Base-by-base conservation (phyloP, 2,888 invertebrate genomes). In the Uropetala carovei region DNA sequence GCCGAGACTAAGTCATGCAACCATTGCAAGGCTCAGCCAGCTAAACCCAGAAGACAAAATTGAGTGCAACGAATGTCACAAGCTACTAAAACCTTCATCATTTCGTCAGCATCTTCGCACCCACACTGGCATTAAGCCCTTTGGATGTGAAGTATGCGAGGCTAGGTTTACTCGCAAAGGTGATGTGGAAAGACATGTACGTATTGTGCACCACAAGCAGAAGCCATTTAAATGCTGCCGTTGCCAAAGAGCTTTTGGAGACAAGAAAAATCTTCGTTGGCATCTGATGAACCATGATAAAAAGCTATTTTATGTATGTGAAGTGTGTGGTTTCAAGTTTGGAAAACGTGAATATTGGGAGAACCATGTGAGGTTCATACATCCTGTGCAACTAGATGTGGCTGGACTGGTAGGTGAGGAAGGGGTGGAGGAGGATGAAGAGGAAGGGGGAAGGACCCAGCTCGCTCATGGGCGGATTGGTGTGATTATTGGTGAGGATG, bases 281-380 rank as follows among this genome's bases (percentile, higher is more conserved):
- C 94, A 94, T 92, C 92, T 94, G 11, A 93, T 93, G 92, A 94
- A 94, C 92, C 94, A 94, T 92, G 94, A 94, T 89, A 93, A 93
- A 92, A 93, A 93, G 56, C 93, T 94, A 11, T 93, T 93, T 89
- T 93, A 94, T 93, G 93, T 93, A 16, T 94, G 94, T 89, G 93
- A 93, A 68, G 93, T 93, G 11, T 94, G 94, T 93, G 94, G 94
- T n/a, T 94, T 94, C 92, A 94, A 94, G 84, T 94, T 94, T 93
- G 94, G 94, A 2, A 94, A 94, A 84, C 93, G 93, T 82, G 94
- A 94, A 68, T 94, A 94, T 84, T 94, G 93, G 93, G 94, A 94
- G 85, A 94, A 94, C 59, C 94, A 94, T 93, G 94, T 94, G 14
- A 93, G 93, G 30, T 94, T 93, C 92, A 94, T 94, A 64, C 94